Percentiles rank a stretch among this genome's conserved stretches.
Evolutionary conservation across 1,140 invertebrate genomes (phyloP).

Genomic region (Bombus difficillimus): DNA sequence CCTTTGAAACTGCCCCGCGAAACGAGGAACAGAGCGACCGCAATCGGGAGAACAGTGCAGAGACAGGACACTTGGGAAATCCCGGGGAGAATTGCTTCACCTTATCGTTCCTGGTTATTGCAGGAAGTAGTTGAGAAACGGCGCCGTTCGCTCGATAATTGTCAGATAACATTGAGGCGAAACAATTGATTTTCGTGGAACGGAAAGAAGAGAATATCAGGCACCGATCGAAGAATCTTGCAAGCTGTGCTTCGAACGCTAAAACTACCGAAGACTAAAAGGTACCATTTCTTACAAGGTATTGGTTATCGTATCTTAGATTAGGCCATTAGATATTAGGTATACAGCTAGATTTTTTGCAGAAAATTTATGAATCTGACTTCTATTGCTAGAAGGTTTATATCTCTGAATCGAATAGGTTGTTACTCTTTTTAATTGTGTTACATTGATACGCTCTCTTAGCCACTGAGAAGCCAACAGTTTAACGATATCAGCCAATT

Average conservation of each 20-base stretch:
- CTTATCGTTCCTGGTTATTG: slow-evolving; percentile 49
- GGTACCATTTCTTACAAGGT: no score
- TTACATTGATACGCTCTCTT: no score
- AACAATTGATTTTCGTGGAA: slow-evolving; percentile 47
- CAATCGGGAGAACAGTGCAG: slow-evolving; percentile 22
- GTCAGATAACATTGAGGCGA: slow-evolving; percentile 28
- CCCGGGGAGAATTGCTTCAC: slow-evolving; percentile 48
- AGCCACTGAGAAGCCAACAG: no score
- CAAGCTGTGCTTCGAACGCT: neutral
- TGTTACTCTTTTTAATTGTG: no score
- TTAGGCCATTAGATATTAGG: no score
- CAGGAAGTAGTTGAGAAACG: slow-evolving; percentile 46
- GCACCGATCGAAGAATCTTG: neutral
- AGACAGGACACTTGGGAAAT: slow-evolving; percentile 56
- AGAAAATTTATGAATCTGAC: no score
- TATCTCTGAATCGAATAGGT: no score
- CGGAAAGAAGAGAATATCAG: neutral
- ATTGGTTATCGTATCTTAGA: no score
- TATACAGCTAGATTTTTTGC: no score
- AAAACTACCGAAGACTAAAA: neutral
- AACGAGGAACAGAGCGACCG: slow-evolving; percentile 27
- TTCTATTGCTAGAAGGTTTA: no score
- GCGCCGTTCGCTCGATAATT: slow-evolving; percentile 44
- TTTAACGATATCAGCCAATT: no score
- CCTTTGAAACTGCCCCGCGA: neutral